Evolutionary conservation across 1,140 invertebrate genomes (phyloP).

Genomic region (Pseudoatta argentina): DNA sequence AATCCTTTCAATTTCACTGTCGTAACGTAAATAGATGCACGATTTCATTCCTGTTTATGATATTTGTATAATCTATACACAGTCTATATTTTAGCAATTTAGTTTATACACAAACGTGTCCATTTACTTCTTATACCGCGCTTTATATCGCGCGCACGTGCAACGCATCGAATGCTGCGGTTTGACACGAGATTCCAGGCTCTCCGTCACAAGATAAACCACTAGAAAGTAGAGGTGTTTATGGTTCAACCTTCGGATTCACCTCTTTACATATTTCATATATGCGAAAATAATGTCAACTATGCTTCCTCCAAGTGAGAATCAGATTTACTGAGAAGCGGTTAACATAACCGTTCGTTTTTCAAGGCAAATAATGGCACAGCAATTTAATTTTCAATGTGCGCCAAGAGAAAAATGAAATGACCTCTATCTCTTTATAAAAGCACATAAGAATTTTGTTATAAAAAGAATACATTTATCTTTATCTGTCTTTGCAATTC

Average conservation of each 20-base stretch:
- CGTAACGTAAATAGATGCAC: not conserved
- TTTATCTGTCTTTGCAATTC: not conserved
- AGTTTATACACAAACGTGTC: not conserved
- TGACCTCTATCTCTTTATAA: not conserved
- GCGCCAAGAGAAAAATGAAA: conserved; percentile 1
- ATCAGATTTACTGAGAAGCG: not conserved
- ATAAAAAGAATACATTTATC: not conserved
- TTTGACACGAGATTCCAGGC: not conserved
- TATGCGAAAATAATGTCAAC: not conserved
- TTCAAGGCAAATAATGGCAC: not conserved
- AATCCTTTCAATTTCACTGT: not conserved
- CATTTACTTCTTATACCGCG: not conserved
- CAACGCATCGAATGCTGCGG: not conserved
- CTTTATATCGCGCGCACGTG: not conserved
- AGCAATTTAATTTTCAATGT: not conserved
- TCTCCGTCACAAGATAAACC: not conserved
- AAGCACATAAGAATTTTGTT: not conserved
- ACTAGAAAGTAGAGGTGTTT: not conserved
- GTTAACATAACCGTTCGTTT: not conserved
- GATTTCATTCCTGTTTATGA: not conserved
- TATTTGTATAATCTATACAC: not conserved
- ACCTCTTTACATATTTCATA: not conserved
- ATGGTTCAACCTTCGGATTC: not conserved
- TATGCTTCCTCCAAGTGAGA: not conserved
- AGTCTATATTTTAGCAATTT: not conserved